Base-by-base conservation (phyloP, 1,140 invertebrate species). In the Heliothis virescens region DNA sequence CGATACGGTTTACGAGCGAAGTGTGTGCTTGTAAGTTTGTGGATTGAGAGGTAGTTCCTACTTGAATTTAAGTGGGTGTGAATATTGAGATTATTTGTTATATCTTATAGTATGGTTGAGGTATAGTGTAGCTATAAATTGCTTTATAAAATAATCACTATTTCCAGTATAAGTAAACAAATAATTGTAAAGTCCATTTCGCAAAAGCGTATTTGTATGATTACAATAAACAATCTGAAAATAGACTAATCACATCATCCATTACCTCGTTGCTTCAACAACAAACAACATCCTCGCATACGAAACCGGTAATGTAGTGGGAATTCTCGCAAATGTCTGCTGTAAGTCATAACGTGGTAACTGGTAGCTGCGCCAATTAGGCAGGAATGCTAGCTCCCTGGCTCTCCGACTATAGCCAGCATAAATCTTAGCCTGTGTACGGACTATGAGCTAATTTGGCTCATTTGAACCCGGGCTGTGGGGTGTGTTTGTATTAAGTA, bases 381-480 rank as follows among this genome's bases (percentile, higher is more conserved):
- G 12, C 48, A 52, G 65, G 65, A 69, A 69, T 69, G 65, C 18
- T 67, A 47, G 65, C 65, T 67, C 16, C 1, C 62, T n/a, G 29
- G 62, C 62, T 65, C 34, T 16, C 48, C 26, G 65, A 48, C 65
- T 69, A 18, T 18, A 52, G 18, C 65, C 18, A 69, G 65, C 65
- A 69, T 69, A 69, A 69, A 69, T 69, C 65, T 69, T 69, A 69
- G 65, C 65, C 26, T n/a, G 65, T 69, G 16, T 69, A 50, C 48
- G 4, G 48, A 69, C 47, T 69, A 69, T 53, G 52, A 69, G 65
- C 65, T 69, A 69, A 69, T 69, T 69, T 69, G 52, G 65, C 48
- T 69, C 21, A 69, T 69, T 69, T 52, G 47, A 48, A 69, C 48
- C 29, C 15, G 12, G 48, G 7, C 60, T 63, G n/a, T 63, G 12